Conservation (phyloP, 2,888 invertebrate genomes). For the Lamellibrachia columna region DNA sequence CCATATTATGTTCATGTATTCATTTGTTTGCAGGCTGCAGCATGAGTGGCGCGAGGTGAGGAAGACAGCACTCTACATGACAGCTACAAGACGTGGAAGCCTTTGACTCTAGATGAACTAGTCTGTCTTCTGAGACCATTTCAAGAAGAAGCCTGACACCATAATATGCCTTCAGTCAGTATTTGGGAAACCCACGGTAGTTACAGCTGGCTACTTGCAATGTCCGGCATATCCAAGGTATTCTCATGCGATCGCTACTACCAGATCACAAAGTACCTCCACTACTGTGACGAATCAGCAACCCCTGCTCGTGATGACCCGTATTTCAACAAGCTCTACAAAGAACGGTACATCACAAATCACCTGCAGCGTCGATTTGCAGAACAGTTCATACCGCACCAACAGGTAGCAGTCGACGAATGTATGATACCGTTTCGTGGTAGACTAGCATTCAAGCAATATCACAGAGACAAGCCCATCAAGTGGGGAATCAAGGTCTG, state of each 20-base stretch:
- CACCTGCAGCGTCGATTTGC: background rate
- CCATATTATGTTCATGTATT: background rate
- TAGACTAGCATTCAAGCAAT: slow-evolving; percentile 18
- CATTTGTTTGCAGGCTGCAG: background rate
- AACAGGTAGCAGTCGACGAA: slow-evolving; percentile 20
- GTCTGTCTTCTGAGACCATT: background rate
- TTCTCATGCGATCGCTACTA: background rate
- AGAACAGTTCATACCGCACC: background rate
- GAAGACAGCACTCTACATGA: background rate
- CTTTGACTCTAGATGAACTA: background rate
- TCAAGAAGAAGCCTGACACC: background rate
- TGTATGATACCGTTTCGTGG: slow-evolving; percentile 5
- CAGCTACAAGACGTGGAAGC: background rate
- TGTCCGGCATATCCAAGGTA: background rate
- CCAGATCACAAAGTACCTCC: background rate
- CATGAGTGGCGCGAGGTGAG: background rate
- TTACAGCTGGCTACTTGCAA: background rate
- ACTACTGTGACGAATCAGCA: background rate
- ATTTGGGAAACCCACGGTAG: background rate
- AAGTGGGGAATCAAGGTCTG: slow-evolving; percentile 19
- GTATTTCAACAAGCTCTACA: background rate
- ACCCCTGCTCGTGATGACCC: background rate
- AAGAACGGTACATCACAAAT: background rate
- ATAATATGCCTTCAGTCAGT: background rate
- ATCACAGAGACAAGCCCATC: background rate